phyloP scores from a whole-genome alignment of 1,140 invertebrate species.

The Acyrthosiphon pisum region DNA sequence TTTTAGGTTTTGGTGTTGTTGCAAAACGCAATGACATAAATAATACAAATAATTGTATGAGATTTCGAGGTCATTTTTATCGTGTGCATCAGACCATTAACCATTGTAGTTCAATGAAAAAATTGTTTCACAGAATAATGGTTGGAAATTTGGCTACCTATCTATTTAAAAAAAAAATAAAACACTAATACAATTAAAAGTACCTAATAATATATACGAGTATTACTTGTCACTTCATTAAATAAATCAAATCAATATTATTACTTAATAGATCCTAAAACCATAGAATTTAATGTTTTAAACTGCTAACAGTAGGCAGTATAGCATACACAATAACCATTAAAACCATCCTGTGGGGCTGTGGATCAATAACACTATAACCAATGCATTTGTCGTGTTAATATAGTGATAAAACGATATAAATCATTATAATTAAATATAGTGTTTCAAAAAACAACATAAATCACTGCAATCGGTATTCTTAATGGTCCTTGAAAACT shows the following conservation, averaged over 20 bases:
- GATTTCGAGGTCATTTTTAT: not conserved
- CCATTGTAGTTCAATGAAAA: not conserved
- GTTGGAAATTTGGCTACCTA: not conserved
- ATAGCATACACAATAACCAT: not conserved
- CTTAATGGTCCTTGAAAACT: not conserved
- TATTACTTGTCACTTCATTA: not conserved
- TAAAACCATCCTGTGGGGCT: not conserved
- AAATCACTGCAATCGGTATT: not conserved
- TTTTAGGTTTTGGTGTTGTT: not conserved
- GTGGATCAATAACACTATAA: not conserved
- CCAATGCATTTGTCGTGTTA: conserved; percentile 8
- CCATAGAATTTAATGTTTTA: not conserved
- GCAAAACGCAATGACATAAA: not conserved
- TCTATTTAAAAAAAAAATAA: not conserved
- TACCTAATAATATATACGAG: not conserved
- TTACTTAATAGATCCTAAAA: not conserved
- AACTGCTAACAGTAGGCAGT: not conserved
- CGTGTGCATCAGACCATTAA: not conserved
- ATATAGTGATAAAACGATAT: not conserved
- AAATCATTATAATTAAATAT: conserved; percentile 11
- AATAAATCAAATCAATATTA: conserved; percentile 1
- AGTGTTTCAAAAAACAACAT: not conserved
- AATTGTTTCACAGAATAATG: not conserved
- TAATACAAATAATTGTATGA: not conserved
- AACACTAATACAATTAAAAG: not conserved